phyloP scores from a whole-genome alignment of 2,888 invertebrate genomes.

The Eupeodes latifasciatus region DNA sequence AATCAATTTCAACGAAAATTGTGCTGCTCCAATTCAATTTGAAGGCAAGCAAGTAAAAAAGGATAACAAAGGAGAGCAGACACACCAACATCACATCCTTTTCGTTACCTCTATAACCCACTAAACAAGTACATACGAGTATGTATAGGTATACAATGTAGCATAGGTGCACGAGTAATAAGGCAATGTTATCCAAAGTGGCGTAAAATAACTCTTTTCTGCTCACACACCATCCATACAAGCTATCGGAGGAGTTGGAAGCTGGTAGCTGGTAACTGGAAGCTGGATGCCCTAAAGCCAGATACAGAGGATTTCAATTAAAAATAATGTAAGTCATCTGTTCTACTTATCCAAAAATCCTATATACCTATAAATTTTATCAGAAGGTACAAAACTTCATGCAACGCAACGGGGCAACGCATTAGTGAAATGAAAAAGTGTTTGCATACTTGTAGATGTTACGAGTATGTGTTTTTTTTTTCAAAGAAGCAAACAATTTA shows the following conservation, averaged over 20 bases:
- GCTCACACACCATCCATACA: background rate
- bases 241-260: background rate
- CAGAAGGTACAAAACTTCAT: background rate
- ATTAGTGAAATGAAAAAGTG: slow-evolving; percentile 70
- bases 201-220: slow-evolving; percentile 6
- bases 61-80: slow-evolving; percentile 20
- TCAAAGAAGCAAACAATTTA: slow-evolving; percentile 17
- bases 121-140: background rate
- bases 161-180: background rate
- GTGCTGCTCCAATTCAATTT: slow-evolving; percentile 55
- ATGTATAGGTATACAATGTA: background rate
- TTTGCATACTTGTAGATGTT: slow-evolving; percentile 52
- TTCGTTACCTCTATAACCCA: background rate
- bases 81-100: background rate
- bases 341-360: slow-evolving; percentile 65
- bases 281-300: slow-evolving; percentile 18
- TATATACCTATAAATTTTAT: slow-evolving; percentile 2
- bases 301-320: slow-evolving; percentile 71
- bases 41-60: slow-evolving; percentile 34
- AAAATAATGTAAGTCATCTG: slow-evolving; percentile 72
- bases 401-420: slow-evolving; percentile 32
- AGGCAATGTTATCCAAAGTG: slow-evolving; percentile 9
- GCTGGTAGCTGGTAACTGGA: too few relatives aligned
- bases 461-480: slow-evolving; percentile 21
- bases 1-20: slow-evolving; percentile 44